phyloP scores from a whole-genome alignment of 2,888 invertebrate genomes.

The Penaeus monodon region DNA sequence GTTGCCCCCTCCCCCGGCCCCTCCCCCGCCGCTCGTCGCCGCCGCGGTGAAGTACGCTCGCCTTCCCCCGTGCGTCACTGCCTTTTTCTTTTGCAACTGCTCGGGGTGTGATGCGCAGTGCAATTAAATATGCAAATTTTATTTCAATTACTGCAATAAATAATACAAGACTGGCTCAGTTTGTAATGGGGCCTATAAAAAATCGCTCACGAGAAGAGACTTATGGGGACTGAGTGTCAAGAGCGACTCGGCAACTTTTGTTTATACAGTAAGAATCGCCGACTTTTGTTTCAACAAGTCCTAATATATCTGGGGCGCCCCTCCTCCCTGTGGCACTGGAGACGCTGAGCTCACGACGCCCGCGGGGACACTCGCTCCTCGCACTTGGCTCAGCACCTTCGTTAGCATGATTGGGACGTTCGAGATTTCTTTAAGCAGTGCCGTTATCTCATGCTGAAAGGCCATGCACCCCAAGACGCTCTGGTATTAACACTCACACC shows the following conservation, averaged over 20 bases:
- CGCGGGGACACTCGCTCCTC: slow-evolving; percentile 4
- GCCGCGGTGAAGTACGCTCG: too few species aligned
- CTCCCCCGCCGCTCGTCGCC: background rate
- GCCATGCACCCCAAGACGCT: too few species aligned
- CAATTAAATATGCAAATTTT: slow-evolving; percentile 59
- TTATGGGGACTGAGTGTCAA: too few species aligned
- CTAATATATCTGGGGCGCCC: slow-evolving; percentile 15
- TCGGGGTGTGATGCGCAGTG: slow-evolving; percentile 55
- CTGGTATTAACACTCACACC: too few species aligned
- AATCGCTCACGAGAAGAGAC: background rate
- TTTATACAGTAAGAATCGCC: slow-evolving; percentile 32
- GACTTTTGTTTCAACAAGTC: slow-evolving; percentile 30
- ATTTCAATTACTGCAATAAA: slow-evolving; percentile 58
- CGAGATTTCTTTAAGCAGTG: too few species aligned
- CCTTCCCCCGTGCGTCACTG: slow-evolving; percentile 28
- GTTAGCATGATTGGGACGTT: too few species aligned
- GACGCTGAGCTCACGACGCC: slow-evolving; percentile 4
- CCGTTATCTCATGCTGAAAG: too few species aligned
- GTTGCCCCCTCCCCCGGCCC: background rate
- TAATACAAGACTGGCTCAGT: slow-evolving; percentile 47
- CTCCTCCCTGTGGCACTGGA: background rate
- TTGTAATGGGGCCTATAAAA: slow-evolving; percentile 28
- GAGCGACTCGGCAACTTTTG: slow-evolving; percentile 17
- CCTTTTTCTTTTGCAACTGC: slow-evolving; percentile 54
- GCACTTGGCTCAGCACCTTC: background rate